phyloP scores from a whole-genome alignment of 2,797 vertebrate genomes.

The Buphagus erythrorhynchus region DNA sequence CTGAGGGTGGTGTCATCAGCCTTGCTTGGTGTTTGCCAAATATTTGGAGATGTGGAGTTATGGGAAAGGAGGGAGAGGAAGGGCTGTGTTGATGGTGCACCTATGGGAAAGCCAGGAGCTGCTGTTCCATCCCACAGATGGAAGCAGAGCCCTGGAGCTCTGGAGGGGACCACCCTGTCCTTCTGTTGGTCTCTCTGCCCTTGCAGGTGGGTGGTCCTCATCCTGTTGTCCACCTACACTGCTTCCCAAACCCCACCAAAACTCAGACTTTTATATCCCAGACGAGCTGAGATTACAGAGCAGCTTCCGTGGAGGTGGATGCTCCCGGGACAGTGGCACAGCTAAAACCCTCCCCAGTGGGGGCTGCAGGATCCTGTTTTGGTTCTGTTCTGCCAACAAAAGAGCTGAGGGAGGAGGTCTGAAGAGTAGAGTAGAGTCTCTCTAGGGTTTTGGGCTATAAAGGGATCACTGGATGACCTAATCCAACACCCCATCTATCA shows the following conservation, averaged over 20 bases:
- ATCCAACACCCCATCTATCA: background rate
- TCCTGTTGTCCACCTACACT: background rate
- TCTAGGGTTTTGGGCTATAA: background rate
- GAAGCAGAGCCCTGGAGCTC: background rate
- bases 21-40: background rate
- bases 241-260: background rate
- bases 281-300: background rate
- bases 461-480: conserved; percentile 3
- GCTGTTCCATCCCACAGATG: rapidly evolving
- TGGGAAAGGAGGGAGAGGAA: background rate
- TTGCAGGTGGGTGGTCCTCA: background rate
- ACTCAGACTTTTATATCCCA: background rate
- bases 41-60: background rate
- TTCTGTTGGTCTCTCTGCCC: no score
- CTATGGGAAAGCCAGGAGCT: background rate
- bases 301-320: background rate
- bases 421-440: background rate
- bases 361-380: background rate
- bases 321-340: background rate
- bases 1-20: background rate
- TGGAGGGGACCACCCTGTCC: rapidly evolving
- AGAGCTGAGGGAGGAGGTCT: background rate
- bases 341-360: background rate
- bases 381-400: background rate
- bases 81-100: background rate